Evolutionary conservation across 2,797 vertebrate genomes (phyloP).

Genomic region (Numenius phaeopus): DNA sequence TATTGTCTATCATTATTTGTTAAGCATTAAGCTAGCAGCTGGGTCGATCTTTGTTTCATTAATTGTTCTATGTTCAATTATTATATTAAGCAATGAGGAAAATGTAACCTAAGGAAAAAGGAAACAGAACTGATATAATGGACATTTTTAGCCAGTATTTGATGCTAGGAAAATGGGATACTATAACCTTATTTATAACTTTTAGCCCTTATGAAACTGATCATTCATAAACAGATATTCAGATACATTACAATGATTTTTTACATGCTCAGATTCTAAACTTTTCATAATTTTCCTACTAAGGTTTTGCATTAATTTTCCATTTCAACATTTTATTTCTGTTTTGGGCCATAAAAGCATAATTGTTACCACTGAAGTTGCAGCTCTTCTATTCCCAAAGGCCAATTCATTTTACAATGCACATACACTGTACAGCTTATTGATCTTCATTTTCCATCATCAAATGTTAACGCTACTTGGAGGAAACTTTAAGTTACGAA

Average conservation of each 20-base stretch:
- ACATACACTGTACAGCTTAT: background rate
- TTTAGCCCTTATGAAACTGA: background rate
- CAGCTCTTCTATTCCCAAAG: slow-evolving; percentile 31
- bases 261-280: background rate
- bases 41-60: background rate
- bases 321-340: slow-evolving; percentile 59
- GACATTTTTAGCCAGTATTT: background rate
- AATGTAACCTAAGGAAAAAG: background rate
- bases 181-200: background rate
- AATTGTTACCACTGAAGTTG: slow-evolving; percentile 47
- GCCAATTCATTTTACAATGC: slow-evolving; percentile 37
- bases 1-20: background rate
- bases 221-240: slow-evolving; percentile 3
- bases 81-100: background rate
- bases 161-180: background rate
- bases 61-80: background rate
- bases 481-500: slow-evolving; percentile 58
- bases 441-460: slow-evolving; percentile 51
- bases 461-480: slow-evolving; percentile 48
- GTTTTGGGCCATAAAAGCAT: slow-evolving; percentile 58
- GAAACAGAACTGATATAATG: background rate
- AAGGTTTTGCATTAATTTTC: slow-evolving; percentile 55
- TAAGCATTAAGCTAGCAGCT: background rate
- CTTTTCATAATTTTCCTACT: slow-evolving; percentile 15
- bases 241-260: background rate